Base-by-base conservation (phyloP, 2,888 invertebrate genomes). In the Euproctis similis region DNA sequence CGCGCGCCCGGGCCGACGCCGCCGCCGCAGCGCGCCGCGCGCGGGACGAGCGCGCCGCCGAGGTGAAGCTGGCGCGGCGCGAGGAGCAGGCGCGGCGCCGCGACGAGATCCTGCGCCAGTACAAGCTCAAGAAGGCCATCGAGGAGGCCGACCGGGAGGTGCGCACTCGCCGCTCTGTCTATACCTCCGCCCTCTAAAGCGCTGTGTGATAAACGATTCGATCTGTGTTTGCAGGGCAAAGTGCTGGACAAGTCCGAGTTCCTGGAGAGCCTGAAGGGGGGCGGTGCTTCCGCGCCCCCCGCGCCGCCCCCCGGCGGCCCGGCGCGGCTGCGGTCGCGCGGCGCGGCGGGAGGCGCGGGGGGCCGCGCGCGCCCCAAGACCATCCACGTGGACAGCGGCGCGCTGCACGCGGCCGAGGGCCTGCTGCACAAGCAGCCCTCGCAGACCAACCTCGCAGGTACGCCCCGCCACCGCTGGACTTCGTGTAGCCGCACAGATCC, bases 131-230 rank as follows among this genome's bases (percentile, higher is more conserved):
- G 69, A 97, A 97, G 76, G 94, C 94, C 30, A 90, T 94, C 39
- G 96, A 96, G 68, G 95, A 96, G 78, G 95, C 95, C 12, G 94
- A 95, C 70, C 78, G 93, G 64, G 94, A 94, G 87, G 93, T 92
- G 52, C 9, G 7, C 6, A 10, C n/a, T n/a, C n/a, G n/a, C n/a
- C n/a, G n/a, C n/a, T n/a, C n/a, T n/a, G n/a, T n/a, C n/a, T n/a
- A n/a, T n/a, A n/a, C n/a, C n/a, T n/a, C n/a, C n/a, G n/a, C n/a
- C n/a, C n/a, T n/a, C n/a, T n/a, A n/a, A n/a, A n/a, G n/a, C n/a
- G n/a, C n/a, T n/a, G n/a, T n/a, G n/a, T n/a, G n/a, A n/a, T n/a
- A n/a, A n/a, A n/a, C n/a, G n/a, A n/a, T n/a, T n/a, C n/a, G n/a
- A n/a, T n/a, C n/a, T n/a, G n/a, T n/a, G n/a, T 13, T 56, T 66